Percentiles rank a stretch among this genome's conserved stretches.
These are phyloP conservation scores for Oryzias woworae DNA, from an alignment of 2,113 vertebrate species.

Conservation along the genomic window DNA sequence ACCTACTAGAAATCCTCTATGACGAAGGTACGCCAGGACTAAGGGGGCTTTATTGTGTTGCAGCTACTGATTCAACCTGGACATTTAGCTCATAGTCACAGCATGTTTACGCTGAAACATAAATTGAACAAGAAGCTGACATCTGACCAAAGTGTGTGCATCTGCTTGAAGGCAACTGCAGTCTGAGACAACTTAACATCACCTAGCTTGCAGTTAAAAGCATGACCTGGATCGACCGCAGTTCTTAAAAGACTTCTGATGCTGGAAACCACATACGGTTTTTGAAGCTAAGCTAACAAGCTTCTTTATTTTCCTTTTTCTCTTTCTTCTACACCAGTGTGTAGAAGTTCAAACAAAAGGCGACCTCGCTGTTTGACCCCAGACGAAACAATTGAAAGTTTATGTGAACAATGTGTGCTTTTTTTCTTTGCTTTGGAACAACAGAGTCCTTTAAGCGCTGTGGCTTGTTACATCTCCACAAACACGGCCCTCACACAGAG, in stretches of 20 bases:
- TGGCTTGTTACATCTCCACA: constrained; percentile 49
- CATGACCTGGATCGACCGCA: constrained; percentile 32
- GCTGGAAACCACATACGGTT: constrained; percentile 42
- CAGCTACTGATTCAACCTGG: no score
- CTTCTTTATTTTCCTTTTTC: constrained; percentile 11
- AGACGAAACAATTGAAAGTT: constrained; percentile 75
- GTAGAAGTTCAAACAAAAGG: constrained; percentile 77
- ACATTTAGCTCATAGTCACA: no score
- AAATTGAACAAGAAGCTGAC: no score
- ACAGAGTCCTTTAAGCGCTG: constrained; percentile 58
- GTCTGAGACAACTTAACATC: background rate
- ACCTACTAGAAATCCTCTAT: no score
- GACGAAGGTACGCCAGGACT: no score
- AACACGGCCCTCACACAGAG: constrained; percentile 43
- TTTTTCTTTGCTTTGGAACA: constrained; percentile 68
- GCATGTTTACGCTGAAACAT: no score
- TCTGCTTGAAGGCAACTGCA: no score
- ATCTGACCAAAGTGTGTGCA: background rate
- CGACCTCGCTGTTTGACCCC: constrained; percentile 74
- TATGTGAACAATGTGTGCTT: constrained; percentile 69
- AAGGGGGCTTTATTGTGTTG: no score
- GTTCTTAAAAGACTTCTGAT: constrained; percentile 48
- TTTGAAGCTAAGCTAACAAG: constrained; percentile 47
- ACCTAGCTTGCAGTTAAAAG: background rate
- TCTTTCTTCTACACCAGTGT: constrained; percentile 31